phyloP scores from a whole-genome alignment of 2,888 invertebrate species.

The Mystacides longicornis region DNA sequence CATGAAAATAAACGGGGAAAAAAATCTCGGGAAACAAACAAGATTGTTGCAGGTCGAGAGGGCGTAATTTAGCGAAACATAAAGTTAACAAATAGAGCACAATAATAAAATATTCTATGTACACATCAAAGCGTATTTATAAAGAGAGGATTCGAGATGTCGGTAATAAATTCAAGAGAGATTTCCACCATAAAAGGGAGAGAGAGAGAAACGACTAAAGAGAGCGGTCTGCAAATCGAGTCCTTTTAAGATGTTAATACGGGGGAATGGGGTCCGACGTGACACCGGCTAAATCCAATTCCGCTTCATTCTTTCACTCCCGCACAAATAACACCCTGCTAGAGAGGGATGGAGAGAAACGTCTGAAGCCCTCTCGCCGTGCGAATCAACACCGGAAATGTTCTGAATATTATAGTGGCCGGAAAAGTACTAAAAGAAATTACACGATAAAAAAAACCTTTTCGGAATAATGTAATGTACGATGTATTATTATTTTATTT shows the following conservation, averaged over 20 bases:
- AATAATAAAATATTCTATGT: neutral
- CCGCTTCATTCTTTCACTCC: slow-evolving; percentile 15
- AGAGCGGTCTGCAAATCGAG: slow-evolving; percentile 7
- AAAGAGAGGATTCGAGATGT: neutral
- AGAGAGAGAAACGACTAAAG: neutral
- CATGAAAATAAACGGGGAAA: too few relatives aligned
- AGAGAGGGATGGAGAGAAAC: too few relatives aligned
- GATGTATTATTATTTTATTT: neutral
- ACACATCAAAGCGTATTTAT: neutral
- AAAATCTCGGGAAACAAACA: too few relatives aligned
- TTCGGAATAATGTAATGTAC: neutral
- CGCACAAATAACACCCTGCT: neutral
- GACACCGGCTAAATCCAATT: slow-evolving; percentile 25
- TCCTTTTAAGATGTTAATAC: slow-evolving; percentile 26
- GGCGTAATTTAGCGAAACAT: too few relatives aligned
- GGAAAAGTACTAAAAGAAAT: slow-evolving; percentile 1
- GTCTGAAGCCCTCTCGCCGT: neutral
- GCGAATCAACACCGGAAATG: neutral
- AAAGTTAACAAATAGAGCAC: too few relatives aligned
- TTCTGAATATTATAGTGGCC: slow-evolving; percentile 1
- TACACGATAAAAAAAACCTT: neutral
- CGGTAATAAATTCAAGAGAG: neutral
- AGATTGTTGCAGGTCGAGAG: too few relatives aligned
- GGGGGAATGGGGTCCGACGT: slow-evolving; percentile 24
- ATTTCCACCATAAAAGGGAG: neutral